Base-by-base conservation (phyloP, 2,113 vertebrate genomes). In the Ivindomyrus marchei region DNA sequence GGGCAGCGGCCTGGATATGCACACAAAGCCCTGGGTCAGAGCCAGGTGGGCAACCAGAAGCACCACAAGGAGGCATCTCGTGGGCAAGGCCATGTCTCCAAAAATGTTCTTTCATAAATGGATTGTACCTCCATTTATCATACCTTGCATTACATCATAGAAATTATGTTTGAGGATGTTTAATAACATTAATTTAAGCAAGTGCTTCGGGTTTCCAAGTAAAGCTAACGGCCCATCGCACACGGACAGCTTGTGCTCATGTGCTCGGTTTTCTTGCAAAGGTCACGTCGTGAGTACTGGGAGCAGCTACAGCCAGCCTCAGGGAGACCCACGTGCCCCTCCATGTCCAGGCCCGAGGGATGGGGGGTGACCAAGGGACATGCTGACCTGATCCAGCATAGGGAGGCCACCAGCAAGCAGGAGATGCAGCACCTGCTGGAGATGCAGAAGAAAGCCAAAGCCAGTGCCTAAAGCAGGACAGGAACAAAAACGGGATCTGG, bases 11-110 rank as follows among this genome's bases (percentile, higher is more conserved):
- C 93, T 99, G 90, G 95, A 96, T 90, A 98, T 99, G 98, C 98
- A 99, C 93, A 99, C 98, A 3, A 99, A 99, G 91, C 98, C 98
- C 4, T 99, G 98, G 98, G 96, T 99, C 92, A 95, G 98, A 95
- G 98, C 98, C 53, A 97, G 98, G 98, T 98, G 94, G 89, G 95
- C 97, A 93, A 98, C 31, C 70, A 17, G 31, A 77, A 77, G 27
- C 31, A 4, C 13, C 13, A 74, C 27, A 11, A 74, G 66, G 27
- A 27, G 24, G 62, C 0, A 3, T 27, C 62, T 27, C n/a, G 9
- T 4, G 58, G 58, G 21, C 58, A 62, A n/a, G 58, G 24, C 56
- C 56, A 58, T 3, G 1, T 77, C 70, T 36, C 13, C 31, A 39
- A 39, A 24, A 36, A 39, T 77, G 21, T 77, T 77, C 15, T 15